Base-by-base conservation (phyloP, 2,888 invertebrate species). In the Diarsia rubi region DNA sequence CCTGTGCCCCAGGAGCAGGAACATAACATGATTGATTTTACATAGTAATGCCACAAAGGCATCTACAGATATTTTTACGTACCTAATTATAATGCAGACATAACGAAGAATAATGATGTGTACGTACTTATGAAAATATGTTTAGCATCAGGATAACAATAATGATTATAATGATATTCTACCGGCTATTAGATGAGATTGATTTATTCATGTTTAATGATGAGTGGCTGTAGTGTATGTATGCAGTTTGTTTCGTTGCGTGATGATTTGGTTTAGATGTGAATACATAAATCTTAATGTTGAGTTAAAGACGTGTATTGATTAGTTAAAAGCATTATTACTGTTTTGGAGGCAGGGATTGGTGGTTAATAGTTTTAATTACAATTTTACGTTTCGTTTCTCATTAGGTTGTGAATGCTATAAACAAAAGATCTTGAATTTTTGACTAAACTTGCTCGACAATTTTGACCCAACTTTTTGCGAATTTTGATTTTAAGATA, bases 101-200 rank as follows among this genome's bases (percentile, higher is more conserved):
- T 6, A 44, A 19, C 2, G 65, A 82, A 82, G 72, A 37, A 9
- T 54, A 64, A 37, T 57, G 65, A 77, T 42, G 2, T 11, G n/a
- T 31, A 44, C 45, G 24, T n/a, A 31, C 27, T 0, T 11, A 37
- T 59, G 21, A 44, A 69, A 8, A 16, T 21, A 67, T 16, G 21
- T 67, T 14, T 67, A 16, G 60, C 24, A 70, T 12, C 42, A 80
- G 71, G 66, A 81, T 69, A 81, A 49, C 12, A 37, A 57, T 70
- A 81, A 83, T 71, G 9, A 69, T 68, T 24, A 54, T 76, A 81
- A 84, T 75, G 19, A 67, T 69, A 59, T 54, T 27, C 45, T 64
- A 54, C 75, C 69, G 72, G 69, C 63, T 27, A 60, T 72, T 84
- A 75, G 9, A n/a, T 44, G 21, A n/a, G 24, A 54, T 54, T 78